Base-by-base conservation (phyloP, 2,888 invertebrate genomes). In the Patella caerulea region DNA sequence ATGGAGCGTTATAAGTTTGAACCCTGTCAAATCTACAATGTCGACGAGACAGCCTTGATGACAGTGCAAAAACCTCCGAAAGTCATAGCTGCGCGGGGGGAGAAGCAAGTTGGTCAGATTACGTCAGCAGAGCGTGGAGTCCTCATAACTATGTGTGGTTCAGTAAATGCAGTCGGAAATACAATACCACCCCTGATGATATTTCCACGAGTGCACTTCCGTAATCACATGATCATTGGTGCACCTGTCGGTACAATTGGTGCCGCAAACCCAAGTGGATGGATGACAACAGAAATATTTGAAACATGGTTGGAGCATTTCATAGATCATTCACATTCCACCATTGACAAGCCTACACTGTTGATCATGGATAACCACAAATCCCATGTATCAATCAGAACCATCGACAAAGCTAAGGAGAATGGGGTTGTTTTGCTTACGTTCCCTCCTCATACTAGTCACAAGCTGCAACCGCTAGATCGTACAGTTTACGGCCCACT, bases 401-500 rank as follows among this genome's bases (percentile, higher is more conserved):
- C 77, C 15, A 74, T 92, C 79, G 80, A 88, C 85, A 83, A 83
- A 83, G 83, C 89, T 85, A 82, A 89, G 83, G 86, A 88, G 54
- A 85, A 86, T 85, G 91, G 91, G 4, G 88, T 92, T 29, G 85
- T 88, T 69, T 81, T 92, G 75, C 83, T 92, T n/a, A 89, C 91
- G 4, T 88, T 91, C 71, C 91, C 90, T 53, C 91, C 90, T 24
- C 91, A 92, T 82, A 89, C 90, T 76, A 87, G 90, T 9, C 91
- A 89, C 76, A 91, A 91, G 81, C 77, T 92, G 71, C 92, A 92
- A 85, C 92, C 92, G 15, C 84, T 92, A n/a, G 91, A 92, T 82
- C 87, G 90, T 12, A 15, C 56, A 15, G 56, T 56, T 56, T 56
- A 56, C 17, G 56, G 2, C 56, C 56, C 56, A 12, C 17, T 56